These are phyloP conservation scores for Atethmia centrago DNA, from an alignment of 2,888 invertebrate genomes.

Conservation along the genomic window DNA sequence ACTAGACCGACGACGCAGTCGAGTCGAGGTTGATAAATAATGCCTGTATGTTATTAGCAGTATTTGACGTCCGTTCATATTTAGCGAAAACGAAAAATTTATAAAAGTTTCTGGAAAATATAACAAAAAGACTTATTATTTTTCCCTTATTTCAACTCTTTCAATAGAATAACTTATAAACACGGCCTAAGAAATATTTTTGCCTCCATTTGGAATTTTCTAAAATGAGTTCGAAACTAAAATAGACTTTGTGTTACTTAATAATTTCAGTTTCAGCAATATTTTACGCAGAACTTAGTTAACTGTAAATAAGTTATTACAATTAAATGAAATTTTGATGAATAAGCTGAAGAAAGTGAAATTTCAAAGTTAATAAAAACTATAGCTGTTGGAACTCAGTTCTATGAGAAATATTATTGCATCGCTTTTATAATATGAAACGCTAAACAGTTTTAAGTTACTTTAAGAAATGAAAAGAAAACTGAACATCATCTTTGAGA, in stretches of 20 bases:
- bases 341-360: slow-evolving; percentile 31
- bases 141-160: not conserved
- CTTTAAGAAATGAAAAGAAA: slow-evolving; percentile 1
- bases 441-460: not conserved
- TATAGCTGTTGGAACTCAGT: not conserved
- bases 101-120: slow-evolving; percentile 11
- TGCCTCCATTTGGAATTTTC: not conserved
- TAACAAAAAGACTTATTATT: not conserved
- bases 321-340: slow-evolving; percentile 36
- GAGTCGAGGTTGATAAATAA: slow-evolving; percentile 8
- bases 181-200: not conserved
- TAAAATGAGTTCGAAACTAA: slow-evolving; percentile 38
- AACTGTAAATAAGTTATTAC: slow-evolving; percentile 41
- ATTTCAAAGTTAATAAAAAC: slow-evolving; percentile 31
- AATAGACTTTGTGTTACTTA: slow-evolving; percentile 21
- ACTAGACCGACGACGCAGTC: too few species aligned
- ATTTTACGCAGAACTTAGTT: slow-evolving; percentile 30
- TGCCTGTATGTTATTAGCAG: slow-evolving; percentile 1
- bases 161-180: not conserved
- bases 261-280: slow-evolving; percentile 31
- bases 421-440: slow-evolving; percentile 16
- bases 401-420: slow-evolving; percentile 20
- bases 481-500: not conserved
- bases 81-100: not conserved
- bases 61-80: not conserved